Evolutionary conservation across 2,797 vertebrate genomes (phyloP), one percentile per base, ranked within the genome.

Genomic region (Cynopterus sphinx): DNA sequence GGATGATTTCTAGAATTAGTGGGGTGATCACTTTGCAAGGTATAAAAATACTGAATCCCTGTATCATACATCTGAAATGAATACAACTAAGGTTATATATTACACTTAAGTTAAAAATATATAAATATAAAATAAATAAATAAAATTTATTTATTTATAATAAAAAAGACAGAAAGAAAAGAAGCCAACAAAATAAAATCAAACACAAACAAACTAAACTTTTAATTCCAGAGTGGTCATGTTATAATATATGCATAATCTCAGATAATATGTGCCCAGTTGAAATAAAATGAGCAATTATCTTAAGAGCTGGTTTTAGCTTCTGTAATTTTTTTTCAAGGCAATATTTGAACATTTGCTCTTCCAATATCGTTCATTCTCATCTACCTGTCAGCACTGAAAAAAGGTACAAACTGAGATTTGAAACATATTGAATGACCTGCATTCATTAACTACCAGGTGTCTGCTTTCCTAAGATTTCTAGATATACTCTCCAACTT

Each of bases 361-460:
- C 57, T 96, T 93, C 78, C 63, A 41, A 43, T 73, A 39, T 17
- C 41, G 79, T 79, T 55, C 57, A 91, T 87, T 53, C 73, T 61
- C 57, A 73, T 51, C 55, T 90, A 55, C 53, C 17, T 51, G 51
- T 46, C 41, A 55, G 24, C 68, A 67, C 5, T 74, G 33, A 65
- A 83, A 87, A 75, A 86, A 53, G 55, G 31, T 7, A 68, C 2
- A 78, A 28, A 67, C 5, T 46, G 31, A 89, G 65, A 93, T 19
- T 9, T 51, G 77, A 88, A 41, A 73, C 31, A 83, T 73, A 73
- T 4, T 57, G 78, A 91, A 86, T 55, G 46, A n/a, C 28, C 9
- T 43, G 3, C 51, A 43, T 87, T 57, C 87, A 95, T 87, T 49
- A 90, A 77, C 39, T 36, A 73, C 63, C 39, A n/a, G 26, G 13